Evolutionary conservation across 2,797 vertebrate species (phyloP).

Genomic region (Enteromius paludinosus): DNA sequence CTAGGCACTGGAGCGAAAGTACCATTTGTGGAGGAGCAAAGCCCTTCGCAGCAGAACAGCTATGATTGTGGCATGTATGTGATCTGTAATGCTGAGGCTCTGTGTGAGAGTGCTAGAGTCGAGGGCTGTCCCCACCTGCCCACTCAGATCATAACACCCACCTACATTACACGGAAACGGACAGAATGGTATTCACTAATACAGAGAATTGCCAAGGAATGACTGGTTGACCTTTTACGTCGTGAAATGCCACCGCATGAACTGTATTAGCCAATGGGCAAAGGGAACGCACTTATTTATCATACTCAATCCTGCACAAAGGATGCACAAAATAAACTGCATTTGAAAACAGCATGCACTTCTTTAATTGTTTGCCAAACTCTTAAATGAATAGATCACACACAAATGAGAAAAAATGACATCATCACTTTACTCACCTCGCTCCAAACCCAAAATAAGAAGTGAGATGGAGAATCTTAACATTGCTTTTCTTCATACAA

Average conservation of each 20-base stretch:
- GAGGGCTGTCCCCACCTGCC: slow-evolving; percentile 77
- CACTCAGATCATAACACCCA: slow-evolving; percentile 86
- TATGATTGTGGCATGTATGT: slow-evolving; percentile 99
- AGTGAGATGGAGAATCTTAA: neutral
- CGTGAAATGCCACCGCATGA: slow-evolving; percentile 38
- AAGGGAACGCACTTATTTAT: slow-evolving; percentile 3
- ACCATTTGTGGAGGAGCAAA: slow-evolving; percentile 87
- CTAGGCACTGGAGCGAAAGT: slow-evolving; percentile 76
- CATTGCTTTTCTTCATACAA: neutral
- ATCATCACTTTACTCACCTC: neutral
- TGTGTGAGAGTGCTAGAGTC: slow-evolving; percentile 82
- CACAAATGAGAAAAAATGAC: neutral
- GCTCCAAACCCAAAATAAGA: neutral
- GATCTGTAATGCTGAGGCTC: slow-evolving; percentile 89
- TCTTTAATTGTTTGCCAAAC: neutral
- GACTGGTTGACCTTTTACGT: slow-evolving; percentile 61
- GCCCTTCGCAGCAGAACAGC: slow-evolving; percentile 94
- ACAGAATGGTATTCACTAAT: slow-evolving; percentile 89
- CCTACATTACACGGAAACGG: slow-evolving; percentile 90
- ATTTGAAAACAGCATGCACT: slow-evolving; percentile 32
- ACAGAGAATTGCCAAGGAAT: slow-evolving; percentile 75
- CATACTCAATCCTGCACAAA: slow-evolving; percentile 6
- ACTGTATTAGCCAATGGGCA: slow-evolving; percentile 9
- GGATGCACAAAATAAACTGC: neutral
- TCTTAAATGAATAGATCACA: neutral